A percentile compares a stretch with the other conserved stretches of the same genome.
Conservation (phyloP, 2,113 vertebrate species). For the Piliocolobus tephrosceles region DNA sequence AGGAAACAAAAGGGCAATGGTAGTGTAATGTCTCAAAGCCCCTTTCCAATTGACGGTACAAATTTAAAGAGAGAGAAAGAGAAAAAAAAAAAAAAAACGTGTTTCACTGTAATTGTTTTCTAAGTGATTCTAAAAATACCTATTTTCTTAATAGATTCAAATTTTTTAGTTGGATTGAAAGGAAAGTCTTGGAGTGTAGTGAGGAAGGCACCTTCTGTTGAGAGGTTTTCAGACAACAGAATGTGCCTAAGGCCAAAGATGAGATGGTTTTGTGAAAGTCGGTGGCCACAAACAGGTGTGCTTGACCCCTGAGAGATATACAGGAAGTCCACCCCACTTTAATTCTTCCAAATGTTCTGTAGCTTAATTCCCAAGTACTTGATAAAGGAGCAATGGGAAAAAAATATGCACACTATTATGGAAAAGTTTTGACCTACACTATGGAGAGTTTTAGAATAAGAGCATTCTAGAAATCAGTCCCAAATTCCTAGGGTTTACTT, state of each 20-base stretch:
- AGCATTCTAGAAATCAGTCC: background rate
- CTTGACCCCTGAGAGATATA: background rate
- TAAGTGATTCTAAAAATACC: background rate
- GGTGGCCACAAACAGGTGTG: background rate
- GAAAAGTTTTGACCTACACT: background rate
- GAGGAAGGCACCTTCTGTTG: background rate
- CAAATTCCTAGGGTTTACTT: background rate
- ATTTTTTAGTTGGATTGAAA: background rate
- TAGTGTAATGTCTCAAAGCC: background rate
- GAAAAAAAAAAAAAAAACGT: background rate
- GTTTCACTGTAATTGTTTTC: slow-evolving; percentile 15
- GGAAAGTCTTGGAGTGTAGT: background rate
- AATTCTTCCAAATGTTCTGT: slow-evolving; percentile 5
- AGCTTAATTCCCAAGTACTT: background rate
- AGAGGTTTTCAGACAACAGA: background rate
- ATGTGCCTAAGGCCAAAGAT: background rate
- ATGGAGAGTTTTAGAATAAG: background rate
- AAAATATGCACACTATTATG: background rate
- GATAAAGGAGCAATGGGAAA: background rate
- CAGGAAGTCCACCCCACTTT: background rate
- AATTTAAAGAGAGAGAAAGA: background rate
- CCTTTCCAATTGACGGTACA: background rate
- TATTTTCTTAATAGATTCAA: background rate
- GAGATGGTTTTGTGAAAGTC: background rate
- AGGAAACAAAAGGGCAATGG: background rate